Base-by-base conservation (phyloP, 1,140 invertebrate species). In the Drosophila teissieri region DNA sequence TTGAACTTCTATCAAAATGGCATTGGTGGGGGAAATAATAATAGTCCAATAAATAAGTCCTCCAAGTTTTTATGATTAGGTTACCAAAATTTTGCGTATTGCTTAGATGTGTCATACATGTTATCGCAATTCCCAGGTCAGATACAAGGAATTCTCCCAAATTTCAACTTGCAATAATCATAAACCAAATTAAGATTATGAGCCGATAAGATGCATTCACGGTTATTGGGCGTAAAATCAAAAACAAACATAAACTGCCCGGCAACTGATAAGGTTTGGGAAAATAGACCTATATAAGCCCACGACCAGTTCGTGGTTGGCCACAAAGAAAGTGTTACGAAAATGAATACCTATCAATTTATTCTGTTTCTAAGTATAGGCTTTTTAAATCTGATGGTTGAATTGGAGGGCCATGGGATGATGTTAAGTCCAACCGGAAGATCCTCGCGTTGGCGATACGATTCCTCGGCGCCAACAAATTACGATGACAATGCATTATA, bases 401-500 rank as follows among this genome's bases (percentile, higher is more conserved):
- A 70, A 24, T 54, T 53, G 19, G 48, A 75, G 12, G 94, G 94
- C 8, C 96, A 96, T 91, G 96, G 96, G 4, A 94, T 94, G 91
- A 91, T 96, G 80, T 84, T 95, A 70, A 93, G 95, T 67, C 96
- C 96, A 0, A 93, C 94, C 7, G 94, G 94, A 31, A 93, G 96
- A 67, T 94, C 94, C 55, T 94, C 94, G 14, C 92, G 95, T n/a
- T 96, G 95, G 95, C 93, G 95, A 37, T 92, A 93, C 45, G 94
- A 95, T 22, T 93, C 92, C 48, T 70, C 91, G 7, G 94, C 94
- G 2, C 93, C 94, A 2, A 45, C 62, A 3, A 95, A 96, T 90
- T 95, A 94, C 51, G 90, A 94, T 42, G 96, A 96, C 68, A 95
- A 94, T 78, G 93, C 93, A 45, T 91, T 94, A 39, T 96, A 93